Percentiles rank a stretch among this genome's conserved stretches.
phyloP scores from a whole-genome alignment of 2,113 vertebrate species.

The Passer domesticus region DNA sequence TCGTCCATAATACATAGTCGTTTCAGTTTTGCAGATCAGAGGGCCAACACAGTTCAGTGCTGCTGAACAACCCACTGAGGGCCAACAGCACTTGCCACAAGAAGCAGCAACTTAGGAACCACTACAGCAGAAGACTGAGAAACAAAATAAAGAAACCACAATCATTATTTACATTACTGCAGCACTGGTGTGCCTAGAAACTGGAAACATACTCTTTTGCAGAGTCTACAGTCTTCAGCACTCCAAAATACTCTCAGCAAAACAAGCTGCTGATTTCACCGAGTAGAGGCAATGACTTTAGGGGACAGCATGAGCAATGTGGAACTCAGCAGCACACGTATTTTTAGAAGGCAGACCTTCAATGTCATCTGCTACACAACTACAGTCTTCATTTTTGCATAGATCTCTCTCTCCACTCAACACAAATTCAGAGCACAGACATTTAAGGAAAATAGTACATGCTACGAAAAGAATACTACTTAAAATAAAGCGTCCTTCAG shows the following conservation, averaged over 20 bases:
- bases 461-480: background rate
- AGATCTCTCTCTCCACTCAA: background rate
- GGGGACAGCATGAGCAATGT: background rate
- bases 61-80: fast-evolving
- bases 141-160: background rate
- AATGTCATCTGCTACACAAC: fast-evolving
- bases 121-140: background rate
- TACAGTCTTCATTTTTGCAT: background rate
- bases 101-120: background rate
- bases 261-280: background rate
- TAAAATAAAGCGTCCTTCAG: background rate
- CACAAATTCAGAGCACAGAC: background rate
- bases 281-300: background rate
- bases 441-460: background rate
- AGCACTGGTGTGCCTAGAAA: background rate
- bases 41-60: background rate
- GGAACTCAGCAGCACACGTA: fast-evolving
- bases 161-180: background rate
- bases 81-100: fast-evolving
- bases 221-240: background rate
- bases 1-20: fast-evolving
- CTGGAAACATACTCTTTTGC: background rate
- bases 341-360: background rate
- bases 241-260: background rate
- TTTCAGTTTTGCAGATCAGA: background rate